Base-by-base conservation (phyloP, 2,888 invertebrate genomes). In the Drosophila heteroneura region DNA sequence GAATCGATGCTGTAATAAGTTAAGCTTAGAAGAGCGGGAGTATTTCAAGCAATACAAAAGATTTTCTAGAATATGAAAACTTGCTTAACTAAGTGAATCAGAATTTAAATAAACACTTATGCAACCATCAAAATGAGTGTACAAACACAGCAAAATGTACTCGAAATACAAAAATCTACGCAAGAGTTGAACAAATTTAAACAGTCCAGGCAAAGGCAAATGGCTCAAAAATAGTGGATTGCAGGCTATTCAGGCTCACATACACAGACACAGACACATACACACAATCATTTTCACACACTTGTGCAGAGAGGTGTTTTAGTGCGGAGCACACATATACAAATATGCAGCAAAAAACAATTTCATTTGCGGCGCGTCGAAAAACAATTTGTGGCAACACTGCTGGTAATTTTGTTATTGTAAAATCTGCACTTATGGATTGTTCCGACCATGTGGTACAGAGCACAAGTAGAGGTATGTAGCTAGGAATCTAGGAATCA, bases 281-380 rank as follows among this genome's bases (percentile, higher is more conserved):
- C 30, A 49, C 33, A 28, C 14, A 22, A 16, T 33, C 22, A 28
- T 19, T 28, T 41, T 28, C 26, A 33, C 47, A 14, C 53, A 37
- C 41, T 30, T 44, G 32, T 33, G 28, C 22, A 56, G 33, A 59
- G 61, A 69, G 57, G 75, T 74, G 76, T 73, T 58, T 63, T 72
- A 72, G 52, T 65, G 53, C 56, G 35, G 35, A 60, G 51, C 41
- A 35, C 61, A 65, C 65, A 61, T 78, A 63, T 74, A 74, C 65
- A 39, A 19, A 19, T 39, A 4, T 74, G 71, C 2, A 22, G 22
- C 5, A 7, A 54, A 64, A 75, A 80, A 78, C 71, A 78, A 78
- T 71, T 75, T 78, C 76, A 79, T 80, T 80, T 78, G 80, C 70
- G 79, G 74, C 74, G 74, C 70, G 67, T 58, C 66, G 53, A 59